Evolutionary conservation across 2,888 invertebrate genomes (phyloP).

Genomic region (Drosophila glabriapex): DNA sequence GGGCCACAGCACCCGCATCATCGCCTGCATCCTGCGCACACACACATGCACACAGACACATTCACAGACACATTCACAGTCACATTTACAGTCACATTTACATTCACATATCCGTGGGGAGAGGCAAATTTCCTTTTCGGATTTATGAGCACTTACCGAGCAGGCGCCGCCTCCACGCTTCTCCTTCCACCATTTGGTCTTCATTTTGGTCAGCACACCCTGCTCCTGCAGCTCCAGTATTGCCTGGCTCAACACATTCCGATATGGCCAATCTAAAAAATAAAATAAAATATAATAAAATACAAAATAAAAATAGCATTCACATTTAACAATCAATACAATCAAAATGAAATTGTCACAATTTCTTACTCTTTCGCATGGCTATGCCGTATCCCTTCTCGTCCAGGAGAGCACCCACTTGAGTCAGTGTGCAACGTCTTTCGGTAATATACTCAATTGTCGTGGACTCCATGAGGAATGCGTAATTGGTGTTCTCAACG

Average conservation of each 20-base stretch:
- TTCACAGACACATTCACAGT: slow-evolving; percentile 27
- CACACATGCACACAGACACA: slow-evolving; percentile 47
- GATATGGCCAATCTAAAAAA: slow-evolving; percentile 86
- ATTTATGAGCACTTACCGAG: slow-evolving; percentile 86
- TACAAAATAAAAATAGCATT: too few relatives aligned
- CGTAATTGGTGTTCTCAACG: slow-evolving; percentile 87
- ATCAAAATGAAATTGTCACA: slow-evolving; percentile 20
- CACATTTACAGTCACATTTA: slow-evolving; percentile 31
- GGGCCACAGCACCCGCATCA: slow-evolving; percentile 85
- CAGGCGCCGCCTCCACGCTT: slow-evolving; percentile 91
- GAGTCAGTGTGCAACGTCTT: slow-evolving; percentile 88
- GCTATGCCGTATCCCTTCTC: slow-evolving; percentile 92
- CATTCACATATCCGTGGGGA: slow-evolving; percentile 18
- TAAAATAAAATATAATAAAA: too few relatives aligned
- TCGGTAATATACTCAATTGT: slow-evolving; percentile 91
- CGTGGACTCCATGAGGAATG: slow-evolving; percentile 92
- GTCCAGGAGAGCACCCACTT: slow-evolving; percentile 88
- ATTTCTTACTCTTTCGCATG: slow-evolving; percentile 87
- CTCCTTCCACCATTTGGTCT: slow-evolving; percentile 96
- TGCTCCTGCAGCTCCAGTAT: slow-evolving; percentile 94
- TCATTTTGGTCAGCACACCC: slow-evolving; percentile 91
- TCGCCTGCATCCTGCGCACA: slow-evolving; percentile 77
- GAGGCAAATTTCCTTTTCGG: slow-evolving; percentile 20
- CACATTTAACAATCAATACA: background rate
- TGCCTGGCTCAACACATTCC: slow-evolving; percentile 92